Base-by-base conservation (phyloP, 2,113 vertebrate genomes). In the Tragelaphus strepsiceros region DNA sequence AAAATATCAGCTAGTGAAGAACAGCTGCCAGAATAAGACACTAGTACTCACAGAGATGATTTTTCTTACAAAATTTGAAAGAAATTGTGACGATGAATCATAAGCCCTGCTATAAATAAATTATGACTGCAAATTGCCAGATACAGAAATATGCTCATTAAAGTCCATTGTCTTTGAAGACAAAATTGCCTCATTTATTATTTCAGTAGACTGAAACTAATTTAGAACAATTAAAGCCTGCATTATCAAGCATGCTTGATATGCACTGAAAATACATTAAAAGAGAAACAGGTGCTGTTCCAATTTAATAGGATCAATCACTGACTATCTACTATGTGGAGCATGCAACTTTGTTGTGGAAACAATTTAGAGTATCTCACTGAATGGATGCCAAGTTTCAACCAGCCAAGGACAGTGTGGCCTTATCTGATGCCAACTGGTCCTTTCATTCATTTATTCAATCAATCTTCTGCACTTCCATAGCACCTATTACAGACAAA, bases 1-100 rank as follows among this genome's bases (percentile, higher is more conserved):
- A 98, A 98, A 98, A 98, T 96, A 98, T 96, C 95, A 98, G 94
- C 94, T 92, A 96, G 96, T 83, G 91, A 98, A 95, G 81, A 98
- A 88, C 98, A 99, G 99, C 99, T 99, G 99, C 98, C 97, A 97
- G 98, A 98, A 97, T 98, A 98, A 99, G 98, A 98, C 67, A 90
- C 86, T 98, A 4, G 0, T 83, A 91, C 92, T 97, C 95, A 88
- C 54, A 98, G 96, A 98, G 98, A 97, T 91, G 86, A 94, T 98
- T 98, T 98, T 98, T 98, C 97, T 98, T 98, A 97, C 98, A 98
- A 98, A 98, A 98, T 98, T 95, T 99, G 98, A 99, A 99, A 98
- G 98, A 98, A 99, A 98, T 94, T 98, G 92, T 98, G 98, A 99
- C 98, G 97, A 98, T 98, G 98, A 99, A 98, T 99, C 98, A 98